phyloP scores from a whole-genome alignment of 2,888 invertebrate species.

The Brachyptera putata region DNA sequence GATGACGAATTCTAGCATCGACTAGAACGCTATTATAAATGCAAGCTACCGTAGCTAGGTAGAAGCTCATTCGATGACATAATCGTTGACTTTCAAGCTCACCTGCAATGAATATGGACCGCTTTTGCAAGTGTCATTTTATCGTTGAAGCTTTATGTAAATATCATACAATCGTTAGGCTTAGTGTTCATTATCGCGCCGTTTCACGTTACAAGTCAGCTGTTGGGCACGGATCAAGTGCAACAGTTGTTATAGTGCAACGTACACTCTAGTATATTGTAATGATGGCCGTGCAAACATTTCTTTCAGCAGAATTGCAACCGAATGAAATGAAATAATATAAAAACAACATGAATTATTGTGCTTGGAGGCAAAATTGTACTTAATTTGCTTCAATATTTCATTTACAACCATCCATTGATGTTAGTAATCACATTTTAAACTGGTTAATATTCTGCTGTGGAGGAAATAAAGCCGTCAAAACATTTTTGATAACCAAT shows the following conservation, averaged over 20 bases:
- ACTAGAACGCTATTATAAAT: not conserved
- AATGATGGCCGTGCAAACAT: not conserved
- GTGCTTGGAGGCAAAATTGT: constrained; percentile 7
- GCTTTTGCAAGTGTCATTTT: not conserved
- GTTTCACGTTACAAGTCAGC: no score
- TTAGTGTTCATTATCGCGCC: no score
- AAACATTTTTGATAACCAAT: constrained; percentile 30
- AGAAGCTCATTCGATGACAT: not conserved
- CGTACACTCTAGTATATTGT: not conserved
- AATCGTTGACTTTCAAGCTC: not conserved
- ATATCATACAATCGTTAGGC: not conserved
- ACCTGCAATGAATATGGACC: constrained; percentile 1
- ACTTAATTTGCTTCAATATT: constrained; percentile 21
- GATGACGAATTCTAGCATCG: not conserved
- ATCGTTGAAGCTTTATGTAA: not conserved
- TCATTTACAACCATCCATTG: constrained; percentile 8
- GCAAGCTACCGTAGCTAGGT: not conserved
- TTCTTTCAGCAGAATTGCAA: constrained; percentile 13
- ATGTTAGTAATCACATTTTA: not conserved
- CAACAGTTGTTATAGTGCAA: not conserved
- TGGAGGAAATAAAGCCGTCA: constrained; percentile 24
- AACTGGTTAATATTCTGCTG: constrained; percentile 24
- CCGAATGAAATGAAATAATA: not conserved
- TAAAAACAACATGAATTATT: constrained; percentile 10
- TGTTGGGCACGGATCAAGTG: no score